These are phyloP conservation scores for Suncus etruscus DNA, from an alignment of 2,113 vertebrate genomes.

Conservation along the genomic window DNA sequence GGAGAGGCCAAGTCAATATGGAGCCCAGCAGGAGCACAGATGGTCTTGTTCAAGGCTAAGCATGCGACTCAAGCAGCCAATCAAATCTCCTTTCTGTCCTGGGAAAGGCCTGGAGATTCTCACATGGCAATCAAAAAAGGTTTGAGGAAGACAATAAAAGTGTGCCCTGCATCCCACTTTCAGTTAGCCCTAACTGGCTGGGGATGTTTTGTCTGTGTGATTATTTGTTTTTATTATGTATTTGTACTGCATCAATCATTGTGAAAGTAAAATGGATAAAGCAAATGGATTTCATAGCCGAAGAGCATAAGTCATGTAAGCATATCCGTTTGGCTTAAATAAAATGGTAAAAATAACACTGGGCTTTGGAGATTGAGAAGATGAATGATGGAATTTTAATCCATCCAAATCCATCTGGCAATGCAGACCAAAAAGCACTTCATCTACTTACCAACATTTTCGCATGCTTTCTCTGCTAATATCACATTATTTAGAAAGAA, in stretches of 20 bases:
- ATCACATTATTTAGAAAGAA: slow-evolving; percentile 67
- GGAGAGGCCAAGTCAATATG: not conserved
- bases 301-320: slow-evolving; percentile 39
- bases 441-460: slow-evolving; percentile 61
- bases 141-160: not conserved
- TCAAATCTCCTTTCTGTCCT: not conserved
- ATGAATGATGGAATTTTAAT: slow-evolving; percentile 73
- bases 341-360: slow-evolving; percentile 64
- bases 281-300: slow-evolving; percentile 57
- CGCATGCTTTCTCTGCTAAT: slow-evolving; percentile 70
- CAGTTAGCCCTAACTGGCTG: not conserved
- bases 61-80: slow-evolving; percentile 26
- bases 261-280: slow-evolving; percentile 55
- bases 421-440: slow-evolving; percentile 40
- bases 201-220: not conserved
- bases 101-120: not conserved
- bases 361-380: not conserved
- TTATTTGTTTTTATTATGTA: slow-evolving; percentile 58
- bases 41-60: slow-evolving; percentile 19
- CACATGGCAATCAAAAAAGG: not conserved
- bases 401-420: slow-evolving; percentile 65
- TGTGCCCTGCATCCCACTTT: not conserved
- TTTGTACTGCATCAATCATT: slow-evolving; percentile 62
- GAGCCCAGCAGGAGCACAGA: not conserved
- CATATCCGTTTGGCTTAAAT: slow-evolving; percentile 54